Evolutionary conservation across 2,797 vertebrate species (phyloP).

Genomic region (Xyrichtys novacula): DNA sequence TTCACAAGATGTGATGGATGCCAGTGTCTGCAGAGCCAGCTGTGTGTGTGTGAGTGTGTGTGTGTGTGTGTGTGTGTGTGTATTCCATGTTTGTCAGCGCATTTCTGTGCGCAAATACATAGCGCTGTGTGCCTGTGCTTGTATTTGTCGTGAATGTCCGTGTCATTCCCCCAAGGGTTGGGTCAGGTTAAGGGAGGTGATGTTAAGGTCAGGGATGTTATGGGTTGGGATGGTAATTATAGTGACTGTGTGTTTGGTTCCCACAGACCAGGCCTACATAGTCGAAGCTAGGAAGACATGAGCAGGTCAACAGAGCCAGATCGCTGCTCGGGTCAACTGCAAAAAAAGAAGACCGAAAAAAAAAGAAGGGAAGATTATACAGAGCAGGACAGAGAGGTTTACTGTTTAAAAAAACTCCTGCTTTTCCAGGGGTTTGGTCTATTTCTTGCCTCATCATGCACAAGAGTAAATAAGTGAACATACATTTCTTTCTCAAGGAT

Average conservation of each 20-base stretch:
- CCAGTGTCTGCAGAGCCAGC: conserved; percentile 75
- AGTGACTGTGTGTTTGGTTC: conserved; percentile 66
- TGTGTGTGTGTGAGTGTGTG: conserved; percentile 64
- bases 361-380: conserved; percentile 12
- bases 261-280: conserved; percentile 60
- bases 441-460: neutral
- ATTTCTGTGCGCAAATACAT: conserved; percentile 39
- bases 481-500: conserved; percentile 17
- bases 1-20: conserved; percentile 82
- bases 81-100: conserved; percentile 53
- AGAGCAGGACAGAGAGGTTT: conserved; percentile 10
- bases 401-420: conserved; percentile 2
- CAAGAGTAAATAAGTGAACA: neutral
- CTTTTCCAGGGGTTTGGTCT: neutral
- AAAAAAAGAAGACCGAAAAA: conserved; percentile 3
- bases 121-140: neutral
- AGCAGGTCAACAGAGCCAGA: conserved; percentile 36
- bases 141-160: conserved; percentile 29
- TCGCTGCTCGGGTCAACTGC: conserved; percentile 28
- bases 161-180: conserved; percentile 40
- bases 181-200: conserved; percentile 63
- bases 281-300: conserved; percentile 43
- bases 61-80: conserved; percentile 18
- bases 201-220: conserved; percentile 63
- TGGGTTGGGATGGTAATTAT: conserved; percentile 71